phyloP scores from a whole-genome alignment of 2,888 invertebrate species.

The Heliconius hortense region DNA sequence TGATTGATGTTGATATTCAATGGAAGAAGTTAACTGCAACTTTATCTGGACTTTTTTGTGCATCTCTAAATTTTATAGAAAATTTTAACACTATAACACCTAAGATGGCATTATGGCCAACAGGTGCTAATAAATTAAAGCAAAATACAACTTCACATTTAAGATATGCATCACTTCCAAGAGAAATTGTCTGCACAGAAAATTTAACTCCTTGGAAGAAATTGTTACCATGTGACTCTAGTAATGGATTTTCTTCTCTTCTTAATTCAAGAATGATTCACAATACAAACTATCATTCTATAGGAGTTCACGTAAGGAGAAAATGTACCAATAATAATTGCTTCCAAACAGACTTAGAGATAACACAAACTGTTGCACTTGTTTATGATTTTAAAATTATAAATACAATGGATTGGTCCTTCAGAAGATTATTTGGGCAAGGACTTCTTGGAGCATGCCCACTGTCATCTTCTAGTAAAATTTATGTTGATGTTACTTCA shows the following conservation, averaged over 20 bases:
- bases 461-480: constrained; percentile 87
- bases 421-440: constrained; percentile 93
- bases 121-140: constrained; percentile 80
- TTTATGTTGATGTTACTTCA: constrained; percentile 90
- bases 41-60: constrained; percentile 96
- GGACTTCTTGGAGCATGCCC: constrained; percentile 92
- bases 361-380: constrained; percentile 92
- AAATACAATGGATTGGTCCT: constrained; percentile 89
- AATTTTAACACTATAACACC: constrained; percentile 92
- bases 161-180: constrained; percentile 94
- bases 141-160: constrained; percentile 80
- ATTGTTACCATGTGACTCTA: constrained; percentile 96
- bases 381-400: constrained; percentile 91
- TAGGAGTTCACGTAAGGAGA: constrained; percentile 92
- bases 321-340: constrained; percentile 85
- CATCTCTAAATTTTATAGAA: constrained; percentile 97
- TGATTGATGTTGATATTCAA: constrained; percentile 87
- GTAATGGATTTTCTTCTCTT: constrained; percentile 91
- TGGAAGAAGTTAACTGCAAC: constrained; percentile 96
- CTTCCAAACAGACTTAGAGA: constrained; percentile 85
- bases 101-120: constrained; percentile 90
- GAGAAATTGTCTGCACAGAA: constrained; percentile 99
- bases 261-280: constrained; percentile 95
- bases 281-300: constrained; percentile 95
- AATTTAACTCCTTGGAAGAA: constrained; percentile 99